Base-by-base conservation (phyloP, 2,797 vertebrate species). In the Xenopus petersii region DNA sequence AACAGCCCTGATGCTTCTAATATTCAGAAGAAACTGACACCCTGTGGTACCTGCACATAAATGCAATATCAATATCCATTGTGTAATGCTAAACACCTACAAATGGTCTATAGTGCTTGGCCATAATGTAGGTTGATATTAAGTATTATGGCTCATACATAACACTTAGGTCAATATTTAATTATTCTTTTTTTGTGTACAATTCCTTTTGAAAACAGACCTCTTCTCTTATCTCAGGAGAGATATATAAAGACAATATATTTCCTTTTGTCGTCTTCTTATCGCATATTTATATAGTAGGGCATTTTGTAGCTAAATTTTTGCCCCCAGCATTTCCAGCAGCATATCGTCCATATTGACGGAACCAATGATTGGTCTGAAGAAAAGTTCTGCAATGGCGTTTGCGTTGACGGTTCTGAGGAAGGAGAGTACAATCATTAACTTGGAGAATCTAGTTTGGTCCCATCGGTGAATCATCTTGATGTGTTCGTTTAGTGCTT, bases 281-380 rank as follows among this genome's bases (percentile, higher is more conserved):
- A 36, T 63, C 3, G 4, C 49, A 51, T 4, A 10, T 51, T 4
- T 51, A 15, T 4, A 15, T 51, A 16, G 9, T 13, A 56, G 74
- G n/a, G 76, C 0, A 3, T 51, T 1, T 10, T 4, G 11, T 51
- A 9, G 11, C 88, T 75, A 91, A 75, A 88, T 81, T 79, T 96
- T 96, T 64, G 93, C 93, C 83, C 96, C 98, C 85, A 98, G 95
- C 96, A 98, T 98, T 87, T 98, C 96, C 88, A 98, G 90, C 79
- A 99, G 92, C 88, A 98, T 95, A 82, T 98, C 96, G 86, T 98
- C 97, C 91, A 99, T 98, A 88, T 93, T 95, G 76, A 98, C 95
- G 5, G 89, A 80, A 75, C 97, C 96, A 76, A 97, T 98, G 84
- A 98, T 92, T 24, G 96, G 95, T 80, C 92, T 96, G 87, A 99